phyloP scores from a whole-genome alignment of 2,888 invertebrate genomes.

The Brenthis hecate region DNA sequence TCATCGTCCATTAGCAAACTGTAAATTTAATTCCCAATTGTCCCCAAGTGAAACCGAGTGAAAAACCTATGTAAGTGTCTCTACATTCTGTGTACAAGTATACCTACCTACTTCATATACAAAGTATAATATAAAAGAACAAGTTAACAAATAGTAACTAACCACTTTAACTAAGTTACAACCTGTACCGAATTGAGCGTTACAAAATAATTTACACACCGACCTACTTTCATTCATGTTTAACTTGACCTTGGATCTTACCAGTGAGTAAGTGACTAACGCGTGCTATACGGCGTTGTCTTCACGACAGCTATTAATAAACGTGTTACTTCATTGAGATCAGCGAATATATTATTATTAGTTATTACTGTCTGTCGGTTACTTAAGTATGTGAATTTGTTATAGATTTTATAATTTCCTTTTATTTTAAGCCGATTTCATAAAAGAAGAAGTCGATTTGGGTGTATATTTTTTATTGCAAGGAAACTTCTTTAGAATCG shows the following conservation, averaged over 20 bases:
- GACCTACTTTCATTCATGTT: slow-evolving; percentile 41
- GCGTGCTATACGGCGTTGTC: slow-evolving; percentile 15
- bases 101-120: neutral
- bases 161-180: neutral
- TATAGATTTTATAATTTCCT: too few species aligned
- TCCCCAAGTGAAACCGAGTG: too few species aligned
- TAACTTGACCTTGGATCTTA: slow-evolving; percentile 38
- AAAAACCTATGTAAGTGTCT: too few species aligned
- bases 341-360: neutral
- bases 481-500: too few species aligned
- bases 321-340: slow-evolving; percentile 9
- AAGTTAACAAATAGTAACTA: neutral
- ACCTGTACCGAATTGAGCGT: slow-evolving; percentile 22
- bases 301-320: slow-evolving; percentile 12
- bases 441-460: too few species aligned
- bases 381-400: too few species aligned
- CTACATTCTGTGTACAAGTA: too few species aligned
- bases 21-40: too few species aligned
- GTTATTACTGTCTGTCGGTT: too few species aligned
- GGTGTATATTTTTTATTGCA: too few species aligned
- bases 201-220: slow-evolving; percentile 37
- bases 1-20: too few species aligned
- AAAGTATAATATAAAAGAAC: neutral
- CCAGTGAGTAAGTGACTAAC: slow-evolving; percentile 20
- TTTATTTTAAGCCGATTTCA: too few species aligned